Base-by-base conservation (phyloP, 2,113 vertebrate genomes). In the Xiphorhynchus elegans region DNA sequence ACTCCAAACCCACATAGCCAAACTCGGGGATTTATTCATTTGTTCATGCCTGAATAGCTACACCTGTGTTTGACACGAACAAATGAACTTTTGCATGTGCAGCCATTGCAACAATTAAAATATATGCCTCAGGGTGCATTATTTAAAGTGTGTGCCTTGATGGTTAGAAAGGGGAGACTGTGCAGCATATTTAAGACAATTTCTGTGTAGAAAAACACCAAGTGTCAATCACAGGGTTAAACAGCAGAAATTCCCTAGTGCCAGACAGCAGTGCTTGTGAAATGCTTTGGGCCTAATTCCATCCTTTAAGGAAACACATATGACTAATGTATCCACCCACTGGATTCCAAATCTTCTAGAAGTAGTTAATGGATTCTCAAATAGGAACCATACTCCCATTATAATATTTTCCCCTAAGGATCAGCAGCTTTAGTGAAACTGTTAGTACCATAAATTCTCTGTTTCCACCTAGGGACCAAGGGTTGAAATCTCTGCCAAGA, bases 401-500 rank as follows among this genome's bases (percentile, higher is more conserved):
- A 58, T 31, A 69, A 17, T 83, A 70, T 78, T 84, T 94, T 84
- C 76, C 91, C 80, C 59, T 67, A 66, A 60, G 85, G 55, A 72
- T 69, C n/a, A 70, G 77, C 80, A 94, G 76, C 60, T 95, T 94
- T 81, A 75, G 77, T 58, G 6, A 46, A 93, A 77, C 39, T 92
- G 63, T 81, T 31, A 40, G 69, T 90, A 39, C 75, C 50, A 76
- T 91, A 83, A 78, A 31, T 40, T 62, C 23, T 92, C 66, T 96
- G 37, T 93, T 95, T 94, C 83, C 85, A 76, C 37, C 37, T 89
- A 99, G 99, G 99, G 99, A 76, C 98, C 99, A 88, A 98, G 99
- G 96, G 99, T 99, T 78, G 99, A 99, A 97, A 99, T 99, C 93
- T 98, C 99, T 94, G 99, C 99, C 92, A 99, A 99, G 97, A 99